Percentiles rank a stretch among this genome's conserved stretches.
Evolutionary conservation across 2,113 vertebrate genomes (phyloP).

Genomic region (Antechinus stuartii): DNA sequence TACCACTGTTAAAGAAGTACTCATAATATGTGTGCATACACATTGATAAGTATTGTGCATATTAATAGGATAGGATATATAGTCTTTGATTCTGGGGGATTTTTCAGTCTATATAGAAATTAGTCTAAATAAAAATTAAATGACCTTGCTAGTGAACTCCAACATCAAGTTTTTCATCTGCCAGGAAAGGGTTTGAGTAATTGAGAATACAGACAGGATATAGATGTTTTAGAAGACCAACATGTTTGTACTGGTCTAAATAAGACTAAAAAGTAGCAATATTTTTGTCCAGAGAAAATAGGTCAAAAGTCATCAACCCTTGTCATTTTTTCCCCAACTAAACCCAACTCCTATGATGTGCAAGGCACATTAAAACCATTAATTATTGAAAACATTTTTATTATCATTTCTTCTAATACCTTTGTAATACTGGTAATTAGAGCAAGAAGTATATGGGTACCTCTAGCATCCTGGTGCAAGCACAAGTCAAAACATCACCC

Average conservation of each 20-base stretch:
- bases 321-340: too few species aligned
- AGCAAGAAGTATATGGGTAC: too few species aligned
- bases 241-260: background rate
- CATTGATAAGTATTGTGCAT: background rate
- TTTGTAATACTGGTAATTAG: background rate
- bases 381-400: background rate
- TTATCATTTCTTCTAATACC: background rate
- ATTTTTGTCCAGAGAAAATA: background rate
- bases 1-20: background rate
- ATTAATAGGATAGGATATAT: background rate
- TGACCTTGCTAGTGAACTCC: background rate
- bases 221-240: background rate
- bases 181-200: background rate
- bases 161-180: background rate
- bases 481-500: too few species aligned
- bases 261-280: background rate
- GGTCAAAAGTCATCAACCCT: background rate
- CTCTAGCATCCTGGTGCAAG: too few species aligned
- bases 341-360: too few species aligned
- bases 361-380: background rate
- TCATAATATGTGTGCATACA: background rate
- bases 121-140: background rate
- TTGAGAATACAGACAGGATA: background rate
- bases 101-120: background rate
- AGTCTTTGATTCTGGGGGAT: background rate